These are phyloP conservation scores for Panulirus ornatus DNA, from an alignment of 1,140 invertebrate species.

Conservation along the genomic window DNA sequence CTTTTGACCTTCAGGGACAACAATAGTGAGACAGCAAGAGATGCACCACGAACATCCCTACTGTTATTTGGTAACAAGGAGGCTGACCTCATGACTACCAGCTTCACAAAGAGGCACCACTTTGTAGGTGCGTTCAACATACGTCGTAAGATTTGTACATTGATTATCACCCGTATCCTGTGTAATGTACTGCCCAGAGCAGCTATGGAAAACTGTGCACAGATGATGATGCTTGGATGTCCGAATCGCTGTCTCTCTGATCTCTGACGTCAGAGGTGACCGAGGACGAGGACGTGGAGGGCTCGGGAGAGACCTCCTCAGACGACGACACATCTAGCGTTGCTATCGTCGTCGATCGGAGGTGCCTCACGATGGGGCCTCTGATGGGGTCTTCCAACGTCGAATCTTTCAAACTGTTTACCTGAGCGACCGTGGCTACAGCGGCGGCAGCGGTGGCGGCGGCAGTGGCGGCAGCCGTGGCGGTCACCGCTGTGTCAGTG, in stretches of 20 bases:
- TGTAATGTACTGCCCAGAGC: background rate
- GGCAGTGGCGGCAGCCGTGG: conserved; percentile 26
- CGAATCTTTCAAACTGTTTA: background rate
- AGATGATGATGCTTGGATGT: conserved; percentile 4
- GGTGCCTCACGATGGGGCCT: conserved; percentile 58
- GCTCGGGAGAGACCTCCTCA: conserved; percentile 1
- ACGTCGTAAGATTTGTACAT: conserved; percentile 38
- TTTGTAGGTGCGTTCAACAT: conserved; percentile 28
- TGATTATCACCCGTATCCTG: conserved; percentile 23
- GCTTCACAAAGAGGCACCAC: background rate
- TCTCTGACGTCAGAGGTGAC: background rate
- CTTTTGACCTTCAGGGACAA: background rate
- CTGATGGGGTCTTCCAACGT: conserved; percentile 57
- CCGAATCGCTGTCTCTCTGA: background rate
- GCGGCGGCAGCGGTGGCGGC: conserved; percentile 32
- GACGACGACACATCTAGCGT: conserved; percentile 53
- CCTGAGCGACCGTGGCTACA: background rate
- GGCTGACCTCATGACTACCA: conserved; percentile 12
- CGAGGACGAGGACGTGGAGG: background rate
- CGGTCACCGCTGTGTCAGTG: conserved; percentile 50
- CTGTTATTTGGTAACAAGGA: conserved; percentile 34
- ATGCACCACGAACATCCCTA: background rate
- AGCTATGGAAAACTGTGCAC: background rate
- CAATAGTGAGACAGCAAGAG: background rate
- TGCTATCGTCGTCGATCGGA: conserved; percentile 51